phyloP scores from a whole-genome alignment of 2,113 vertebrate species.

The Zosterops pallidus region DNA sequence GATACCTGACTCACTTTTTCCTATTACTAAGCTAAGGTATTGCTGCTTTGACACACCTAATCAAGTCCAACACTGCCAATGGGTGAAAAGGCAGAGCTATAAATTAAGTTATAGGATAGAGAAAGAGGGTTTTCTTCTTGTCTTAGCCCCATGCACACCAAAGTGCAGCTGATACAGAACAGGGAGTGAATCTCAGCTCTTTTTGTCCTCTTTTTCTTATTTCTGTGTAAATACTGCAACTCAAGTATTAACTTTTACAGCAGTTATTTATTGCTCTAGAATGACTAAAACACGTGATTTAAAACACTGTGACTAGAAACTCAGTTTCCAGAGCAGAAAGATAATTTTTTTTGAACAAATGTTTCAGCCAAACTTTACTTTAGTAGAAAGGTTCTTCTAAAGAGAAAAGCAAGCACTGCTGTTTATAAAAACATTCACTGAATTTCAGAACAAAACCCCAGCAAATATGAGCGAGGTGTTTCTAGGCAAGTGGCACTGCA shows the following conservation, averaged over 20 bases:
- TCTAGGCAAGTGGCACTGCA: neutral
- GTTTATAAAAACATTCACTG: fast-evolving
- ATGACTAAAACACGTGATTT: neutral
- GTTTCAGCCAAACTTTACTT: neutral
- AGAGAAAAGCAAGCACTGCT: neutral
- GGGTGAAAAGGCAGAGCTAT: neutral
- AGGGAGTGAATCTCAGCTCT: neutral
- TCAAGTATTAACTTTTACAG: neutral
- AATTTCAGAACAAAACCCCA: neutral
- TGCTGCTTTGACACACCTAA: constrained; percentile 1
- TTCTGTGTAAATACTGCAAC: neutral
- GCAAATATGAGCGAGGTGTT: neutral
- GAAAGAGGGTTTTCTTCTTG: neutral
- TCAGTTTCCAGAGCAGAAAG: neutral
- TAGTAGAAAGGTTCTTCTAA: neutral
- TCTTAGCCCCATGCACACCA: neutral
- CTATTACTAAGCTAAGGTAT: neutral
- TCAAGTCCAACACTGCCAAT: neutral
- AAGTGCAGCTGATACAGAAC: neutral
- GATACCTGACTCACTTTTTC: neutral
- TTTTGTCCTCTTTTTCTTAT: neutral
- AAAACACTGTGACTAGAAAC: neutral
- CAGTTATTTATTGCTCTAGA: neutral
- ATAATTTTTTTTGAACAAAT: neutral
- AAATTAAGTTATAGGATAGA: neutral